These are phyloP conservation scores for Setophaga kirtlandii DNA, from an alignment of 2,113 vertebrate species.

Conservation along the genomic window DNA sequence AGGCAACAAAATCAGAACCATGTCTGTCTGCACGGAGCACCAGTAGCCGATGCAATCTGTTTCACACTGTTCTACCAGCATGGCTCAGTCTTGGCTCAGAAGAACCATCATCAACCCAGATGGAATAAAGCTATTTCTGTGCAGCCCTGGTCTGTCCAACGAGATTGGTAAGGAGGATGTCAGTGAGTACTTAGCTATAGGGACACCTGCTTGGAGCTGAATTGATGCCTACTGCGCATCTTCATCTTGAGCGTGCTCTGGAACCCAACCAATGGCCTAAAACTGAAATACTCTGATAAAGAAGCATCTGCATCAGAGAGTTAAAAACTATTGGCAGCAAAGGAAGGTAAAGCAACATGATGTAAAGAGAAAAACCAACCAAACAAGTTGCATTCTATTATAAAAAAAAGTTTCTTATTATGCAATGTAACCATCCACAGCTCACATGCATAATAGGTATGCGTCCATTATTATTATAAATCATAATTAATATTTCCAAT, in stretches of 20 bases:
- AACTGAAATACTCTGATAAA: background rate
- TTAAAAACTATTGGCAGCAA: background rate
- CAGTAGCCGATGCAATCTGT: background rate
- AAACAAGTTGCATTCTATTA: background rate
- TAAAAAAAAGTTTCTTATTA: background rate
- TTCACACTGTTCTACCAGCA: background rate
- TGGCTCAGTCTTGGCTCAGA: background rate
- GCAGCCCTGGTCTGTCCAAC: background rate
- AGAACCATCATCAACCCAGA: background rate
- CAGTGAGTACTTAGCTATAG: background rate
- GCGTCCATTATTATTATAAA: background rate
- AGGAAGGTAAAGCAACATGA: background rate
- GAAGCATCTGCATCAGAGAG: background rate
- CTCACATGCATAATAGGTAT: background rate
- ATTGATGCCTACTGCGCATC: background rate
- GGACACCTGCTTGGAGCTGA: background rate
- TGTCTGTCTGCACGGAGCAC: rapidly evolving
- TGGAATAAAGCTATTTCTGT: background rate
- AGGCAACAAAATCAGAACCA: background rate
- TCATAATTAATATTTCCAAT: background rate
- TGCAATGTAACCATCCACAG: background rate
- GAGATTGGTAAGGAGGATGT: background rate
- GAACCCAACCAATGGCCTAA: background rate
- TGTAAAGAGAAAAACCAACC: background rate
- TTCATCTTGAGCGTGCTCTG: background rate